phyloP scores from a whole-genome alignment of 2,888 invertebrate genomes.

The Dryomyza anilis region DNA sequence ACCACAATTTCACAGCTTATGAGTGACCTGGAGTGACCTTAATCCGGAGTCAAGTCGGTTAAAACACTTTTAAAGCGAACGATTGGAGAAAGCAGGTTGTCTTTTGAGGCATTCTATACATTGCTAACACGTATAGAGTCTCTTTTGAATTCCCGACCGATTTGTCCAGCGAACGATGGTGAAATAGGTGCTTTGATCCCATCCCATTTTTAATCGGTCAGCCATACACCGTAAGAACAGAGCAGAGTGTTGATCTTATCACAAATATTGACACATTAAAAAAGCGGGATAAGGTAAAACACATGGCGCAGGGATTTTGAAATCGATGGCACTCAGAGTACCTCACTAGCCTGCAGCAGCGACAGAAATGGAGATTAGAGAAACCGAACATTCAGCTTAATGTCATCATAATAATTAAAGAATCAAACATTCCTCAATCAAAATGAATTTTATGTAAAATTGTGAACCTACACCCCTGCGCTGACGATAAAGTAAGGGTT shows the following conservation, averaged over 20 bases:
- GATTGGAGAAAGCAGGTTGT: conserved; percentile 10
- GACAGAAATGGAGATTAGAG: conserved; percentile 17
- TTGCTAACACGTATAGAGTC: not conserved
- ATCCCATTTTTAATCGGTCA: not conserved
- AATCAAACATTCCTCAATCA: not conserved
- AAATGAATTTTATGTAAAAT: not conserved
- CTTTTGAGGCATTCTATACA: conserved; percentile 19
- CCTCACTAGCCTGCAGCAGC: conserved; percentile 18
- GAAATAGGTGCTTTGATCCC: too few relatives aligned
- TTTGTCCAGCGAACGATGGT: too few relatives aligned
- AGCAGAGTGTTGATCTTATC: not conserved
- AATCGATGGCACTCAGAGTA: too few relatives aligned
- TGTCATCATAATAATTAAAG: not conserved
- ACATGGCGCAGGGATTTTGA: conserved; percentile 28
- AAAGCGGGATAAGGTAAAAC: conserved; percentile 13
- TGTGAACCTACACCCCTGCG: not conserved
- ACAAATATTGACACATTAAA: not conserved
- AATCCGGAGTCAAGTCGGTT: conserved; percentile 17
- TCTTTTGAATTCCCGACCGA: not conserved
- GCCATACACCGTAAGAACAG: not conserved
- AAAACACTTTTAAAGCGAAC: conserved; percentile 10
- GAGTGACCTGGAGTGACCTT: conserved; percentile 24
- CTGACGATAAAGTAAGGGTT: not conserved
- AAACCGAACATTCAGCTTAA: not conserved
- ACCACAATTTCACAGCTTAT: conserved; percentile 19